These are phyloP conservation scores for Suricata suricatta DNA, from an alignment of 2,113 vertebrate species.

Conservation along the genomic window DNA sequence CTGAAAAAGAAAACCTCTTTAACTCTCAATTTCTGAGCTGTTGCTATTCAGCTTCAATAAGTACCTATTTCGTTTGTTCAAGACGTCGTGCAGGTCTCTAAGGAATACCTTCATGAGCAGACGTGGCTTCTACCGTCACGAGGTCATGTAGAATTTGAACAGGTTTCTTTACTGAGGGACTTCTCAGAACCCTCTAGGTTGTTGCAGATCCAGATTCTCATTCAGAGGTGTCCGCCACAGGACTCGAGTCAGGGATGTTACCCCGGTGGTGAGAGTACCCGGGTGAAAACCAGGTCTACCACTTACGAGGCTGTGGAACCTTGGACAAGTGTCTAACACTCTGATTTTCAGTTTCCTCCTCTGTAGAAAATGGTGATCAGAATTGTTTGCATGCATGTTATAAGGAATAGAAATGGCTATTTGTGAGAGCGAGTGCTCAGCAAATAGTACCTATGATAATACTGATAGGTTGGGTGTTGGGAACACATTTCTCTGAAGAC, in stretches of 20 bases:
- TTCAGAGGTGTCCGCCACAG: not conserved
- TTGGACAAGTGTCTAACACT: not conserved
- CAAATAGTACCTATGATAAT: not conserved
- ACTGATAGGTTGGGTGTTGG: not conserved
- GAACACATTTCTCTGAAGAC: not conserved
- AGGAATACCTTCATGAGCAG: not conserved
- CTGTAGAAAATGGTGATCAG: not conserved
- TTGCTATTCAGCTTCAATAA: not conserved
- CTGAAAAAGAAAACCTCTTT: not conserved
- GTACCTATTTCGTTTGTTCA: slow-evolving; percentile 6
- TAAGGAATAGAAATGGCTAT: not conserved
- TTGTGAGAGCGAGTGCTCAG: not conserved
- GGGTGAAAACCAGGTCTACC: not conserved
- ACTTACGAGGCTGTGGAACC: not conserved
- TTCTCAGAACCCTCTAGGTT: slow-evolving; percentile 2
- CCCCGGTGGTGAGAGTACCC: not conserved
- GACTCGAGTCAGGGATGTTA: not conserved
- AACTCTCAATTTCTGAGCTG: not conserved
- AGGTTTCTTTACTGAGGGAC: not conserved
- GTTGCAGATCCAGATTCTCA: not conserved
- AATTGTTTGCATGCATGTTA: not conserved
- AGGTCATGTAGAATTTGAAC: not conserved
- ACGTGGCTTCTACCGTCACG: not conserved
- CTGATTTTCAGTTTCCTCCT: not conserved
- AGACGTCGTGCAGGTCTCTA: not conserved